A percentile compares a stretch with the other conserved stretches of the same genome.
Evolutionary conservation across 2,113 vertebrate genomes (phyloP).

Genomic region (Phylloscopus trochilus): DNA sequence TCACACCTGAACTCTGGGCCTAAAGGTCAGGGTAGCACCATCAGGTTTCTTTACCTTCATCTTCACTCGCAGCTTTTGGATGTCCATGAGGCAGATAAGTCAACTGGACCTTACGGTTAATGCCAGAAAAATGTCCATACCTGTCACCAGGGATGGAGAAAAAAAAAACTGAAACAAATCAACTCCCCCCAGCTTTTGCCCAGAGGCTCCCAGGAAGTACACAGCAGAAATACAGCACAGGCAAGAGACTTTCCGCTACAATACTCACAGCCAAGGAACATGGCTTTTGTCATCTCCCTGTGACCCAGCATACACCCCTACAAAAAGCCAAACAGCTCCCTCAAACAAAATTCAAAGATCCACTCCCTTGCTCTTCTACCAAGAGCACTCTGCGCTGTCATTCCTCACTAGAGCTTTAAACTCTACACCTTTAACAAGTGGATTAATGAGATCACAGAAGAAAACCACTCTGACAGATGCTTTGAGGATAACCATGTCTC

Average conservation of each 20-base stretch:
- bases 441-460: background rate
- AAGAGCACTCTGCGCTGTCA: background rate
- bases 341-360: background rate
- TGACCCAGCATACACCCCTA: background rate
- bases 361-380: background rate
- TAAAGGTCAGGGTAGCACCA: background rate
- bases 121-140: conserved; percentile 99
- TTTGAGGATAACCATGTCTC: background rate
- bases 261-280: background rate
- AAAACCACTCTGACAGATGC: background rate
- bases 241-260: background rate
- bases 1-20: background rate
- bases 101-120: conserved; percentile 96
- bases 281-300: background rate
- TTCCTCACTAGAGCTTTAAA: background rate
- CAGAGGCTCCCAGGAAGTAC: background rate
- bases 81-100: conserved; percentile 93
- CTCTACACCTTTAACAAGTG: background rate
- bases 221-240: background rate
- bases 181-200: background rate
- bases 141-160: conserved; percentile 58
- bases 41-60: conserved; percentile 81
- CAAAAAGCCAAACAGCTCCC: background rate
- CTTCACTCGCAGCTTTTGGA: conserved; percentile 90
- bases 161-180: background rate